Conservation (phyloP, 2,888 invertebrate genomes). For the Elmis aenea region DNA sequence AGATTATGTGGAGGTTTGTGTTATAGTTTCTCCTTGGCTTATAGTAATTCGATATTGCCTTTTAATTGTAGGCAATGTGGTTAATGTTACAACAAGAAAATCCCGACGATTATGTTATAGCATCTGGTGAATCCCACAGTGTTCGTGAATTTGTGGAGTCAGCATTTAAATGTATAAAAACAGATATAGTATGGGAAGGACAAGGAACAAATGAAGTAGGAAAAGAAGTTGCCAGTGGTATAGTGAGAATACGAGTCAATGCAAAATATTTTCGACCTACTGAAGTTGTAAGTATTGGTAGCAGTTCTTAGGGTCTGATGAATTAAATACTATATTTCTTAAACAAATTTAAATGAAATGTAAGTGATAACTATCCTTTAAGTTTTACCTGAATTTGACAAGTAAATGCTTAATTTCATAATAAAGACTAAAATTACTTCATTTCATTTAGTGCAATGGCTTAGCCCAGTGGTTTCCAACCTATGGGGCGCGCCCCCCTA, state of each 20-base stretch:
- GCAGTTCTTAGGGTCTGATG: no score
- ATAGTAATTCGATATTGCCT: neutral
- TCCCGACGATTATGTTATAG: conserved; percentile 96
- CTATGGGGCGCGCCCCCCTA: no score
- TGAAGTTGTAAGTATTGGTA: conserved; percentile 92
- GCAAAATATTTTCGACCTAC: conserved; percentile 95
- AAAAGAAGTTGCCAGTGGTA: conserved; percentile 61
- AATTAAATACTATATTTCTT: no score
- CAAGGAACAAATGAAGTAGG: conserved; percentile 78
- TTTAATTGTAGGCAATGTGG: conserved; percentile 80
- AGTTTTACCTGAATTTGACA: no score
- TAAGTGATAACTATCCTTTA: no score
- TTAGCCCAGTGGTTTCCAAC: no score
- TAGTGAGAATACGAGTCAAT: conserved; percentile 82
- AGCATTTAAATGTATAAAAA: conserved; percentile 79
- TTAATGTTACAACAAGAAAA: conserved; percentile 90
- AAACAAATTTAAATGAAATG: no score
- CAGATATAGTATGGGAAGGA: conserved; percentile 84
- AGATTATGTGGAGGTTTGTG: conserved; percentile 84
- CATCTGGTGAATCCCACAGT: conserved; percentile 91
- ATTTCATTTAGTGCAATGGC: no score
- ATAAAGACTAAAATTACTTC: no score
- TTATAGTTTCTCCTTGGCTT: conserved; percentile 1
- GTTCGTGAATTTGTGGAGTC: conserved; percentile 94
- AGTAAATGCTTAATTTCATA: no score